Percentiles rank a stretch among this genome's conserved stretches.
These are phyloP conservation scores for Gambelia wislizenii DNA, from an alignment of 2,797 vertebrate genomes.

Conservation along the genomic window DNA sequence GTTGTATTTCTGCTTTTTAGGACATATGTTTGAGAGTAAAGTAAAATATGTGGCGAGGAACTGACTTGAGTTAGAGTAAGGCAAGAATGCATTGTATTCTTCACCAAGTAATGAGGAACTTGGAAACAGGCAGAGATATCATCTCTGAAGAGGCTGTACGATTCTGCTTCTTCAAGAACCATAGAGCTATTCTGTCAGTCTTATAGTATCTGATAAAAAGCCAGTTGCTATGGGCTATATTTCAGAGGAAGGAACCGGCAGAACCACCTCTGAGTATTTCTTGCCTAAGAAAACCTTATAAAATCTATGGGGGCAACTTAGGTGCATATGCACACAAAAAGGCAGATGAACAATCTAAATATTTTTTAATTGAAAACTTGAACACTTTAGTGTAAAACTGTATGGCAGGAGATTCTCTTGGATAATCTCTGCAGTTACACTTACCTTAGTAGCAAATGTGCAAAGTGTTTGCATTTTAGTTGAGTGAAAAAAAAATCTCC, in stretches of 20 bases:
- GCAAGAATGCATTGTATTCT: neutral
- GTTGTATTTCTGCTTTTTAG: neutral
- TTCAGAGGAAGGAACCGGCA: too few relatives aligned
- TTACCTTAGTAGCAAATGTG: neutral
- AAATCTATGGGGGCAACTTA: too few relatives aligned
- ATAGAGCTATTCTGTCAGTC: neutral
- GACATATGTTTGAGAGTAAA: neutral
- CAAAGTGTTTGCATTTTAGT: neutral
- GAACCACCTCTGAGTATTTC: too few relatives aligned
- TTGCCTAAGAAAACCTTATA: neutral
- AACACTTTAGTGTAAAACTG: neutral
- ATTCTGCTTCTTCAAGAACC: neutral
- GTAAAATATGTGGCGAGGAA: neutral
- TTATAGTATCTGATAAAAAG: neutral
- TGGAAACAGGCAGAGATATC: neutral
- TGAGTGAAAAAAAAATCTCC: neutral
- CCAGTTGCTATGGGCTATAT: too few relatives aligned
- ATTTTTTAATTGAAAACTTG: neutral
- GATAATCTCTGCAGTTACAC: neutral
- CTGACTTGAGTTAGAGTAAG: neutral
- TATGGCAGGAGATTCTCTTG: neutral
- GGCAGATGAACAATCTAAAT: neutral
- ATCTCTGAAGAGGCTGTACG: neutral
- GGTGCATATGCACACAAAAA: too few relatives aligned
- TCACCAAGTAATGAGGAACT: neutral